phyloP scores from a whole-genome alignment of 2,113 vertebrate genomes.

The Nicator chloris region DNA sequence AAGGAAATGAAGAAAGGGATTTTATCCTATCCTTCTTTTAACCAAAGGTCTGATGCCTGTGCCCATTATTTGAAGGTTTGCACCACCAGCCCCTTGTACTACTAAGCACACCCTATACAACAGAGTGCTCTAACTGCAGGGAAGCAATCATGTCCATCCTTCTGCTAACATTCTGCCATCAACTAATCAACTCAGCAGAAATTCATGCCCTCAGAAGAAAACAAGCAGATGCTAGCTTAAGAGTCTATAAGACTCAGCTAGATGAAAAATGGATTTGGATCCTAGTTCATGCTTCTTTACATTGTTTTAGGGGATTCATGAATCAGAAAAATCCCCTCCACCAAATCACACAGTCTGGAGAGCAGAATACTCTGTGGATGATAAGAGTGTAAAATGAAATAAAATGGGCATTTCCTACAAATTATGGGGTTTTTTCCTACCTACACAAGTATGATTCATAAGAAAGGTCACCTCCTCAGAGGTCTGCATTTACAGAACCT shows the following conservation, averaged over 20 bases:
- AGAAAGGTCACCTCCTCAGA: background rate
- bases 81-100: background rate
- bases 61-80: background rate
- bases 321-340: background rate
- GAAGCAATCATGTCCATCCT: background rate
- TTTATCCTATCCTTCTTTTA: background rate
- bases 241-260: background rate
- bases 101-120: background rate
- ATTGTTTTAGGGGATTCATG: background rate
- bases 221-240: background rate
- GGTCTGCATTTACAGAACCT: background rate
- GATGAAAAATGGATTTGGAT: background rate
- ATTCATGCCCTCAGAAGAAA: background rate
- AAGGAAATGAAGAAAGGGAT: background rate
- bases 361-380: background rate
- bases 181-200: background rate
- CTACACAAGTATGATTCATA: background rate
- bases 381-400: background rate
- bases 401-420: background rate
- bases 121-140: background rate
- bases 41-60: background rate
- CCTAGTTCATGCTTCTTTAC: background rate
- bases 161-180: background rate
- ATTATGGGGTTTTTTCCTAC: fast-evolving
- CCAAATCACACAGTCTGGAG: background rate